These are phyloP conservation scores for Graphium colonna DNA, from an alignment of 2,888 invertebrate genomes.

Conservation along the genomic window DNA sequence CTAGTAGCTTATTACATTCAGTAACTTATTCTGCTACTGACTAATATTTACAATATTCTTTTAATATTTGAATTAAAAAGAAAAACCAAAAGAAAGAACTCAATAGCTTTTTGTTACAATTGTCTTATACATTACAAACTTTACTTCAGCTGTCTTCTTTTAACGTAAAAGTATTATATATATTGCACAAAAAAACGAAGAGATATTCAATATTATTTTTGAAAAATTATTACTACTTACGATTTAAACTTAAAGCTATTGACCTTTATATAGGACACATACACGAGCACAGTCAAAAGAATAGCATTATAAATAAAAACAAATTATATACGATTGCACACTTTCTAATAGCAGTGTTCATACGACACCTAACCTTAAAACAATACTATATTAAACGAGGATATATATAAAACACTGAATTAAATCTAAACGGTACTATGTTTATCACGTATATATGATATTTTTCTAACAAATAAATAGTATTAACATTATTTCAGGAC, in stretches of 20 bases:
- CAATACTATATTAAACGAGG: background rate
- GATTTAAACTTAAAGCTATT: constrained; percentile 14
- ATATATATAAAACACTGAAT: background rate
- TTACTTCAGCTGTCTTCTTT: background rate
- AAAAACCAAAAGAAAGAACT: too few species aligned
- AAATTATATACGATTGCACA: constrained; percentile 14
- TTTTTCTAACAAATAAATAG: constrained; percentile 7
- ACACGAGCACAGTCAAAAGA: constrained; percentile 11
- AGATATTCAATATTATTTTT: background rate
- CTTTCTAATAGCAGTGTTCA: constrained; percentile 25
- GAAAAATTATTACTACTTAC: constrained; percentile 6
- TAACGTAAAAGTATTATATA: background rate
- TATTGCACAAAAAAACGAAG: background rate
- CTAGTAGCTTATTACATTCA: too few species aligned
- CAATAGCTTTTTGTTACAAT: too few species aligned
- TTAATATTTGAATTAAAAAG: too few species aligned
- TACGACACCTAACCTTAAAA: constrained; percentile 19
- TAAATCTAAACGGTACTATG: background rate
- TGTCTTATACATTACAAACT: background rate
- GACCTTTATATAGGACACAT: constrained; percentile 22
- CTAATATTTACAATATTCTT: too few species aligned
- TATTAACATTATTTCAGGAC: constrained; percentile 13
- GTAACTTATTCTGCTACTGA: too few species aligned
- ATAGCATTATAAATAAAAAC: constrained; percentile 27
- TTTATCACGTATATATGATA: constrained; percentile 11